These are phyloP conservation scores for Eilema griseolum DNA, from an alignment of 2,888 invertebrate genomes.

Conservation along the genomic window DNA sequence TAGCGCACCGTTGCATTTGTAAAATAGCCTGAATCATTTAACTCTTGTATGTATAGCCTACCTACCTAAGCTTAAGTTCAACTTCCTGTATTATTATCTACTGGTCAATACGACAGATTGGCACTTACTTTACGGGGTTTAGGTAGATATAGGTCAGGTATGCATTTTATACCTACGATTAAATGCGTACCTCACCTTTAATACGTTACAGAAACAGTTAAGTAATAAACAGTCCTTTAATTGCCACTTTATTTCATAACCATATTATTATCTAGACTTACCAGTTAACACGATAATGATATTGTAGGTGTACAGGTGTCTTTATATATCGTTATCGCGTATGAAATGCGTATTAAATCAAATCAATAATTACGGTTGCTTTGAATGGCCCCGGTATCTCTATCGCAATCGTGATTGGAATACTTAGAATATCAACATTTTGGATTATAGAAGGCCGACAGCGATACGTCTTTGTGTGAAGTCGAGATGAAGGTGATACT, in stretches of 20 bases:
- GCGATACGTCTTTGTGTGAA: neutral
- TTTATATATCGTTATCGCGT: constrained; percentile 5
- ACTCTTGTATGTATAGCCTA: no score
- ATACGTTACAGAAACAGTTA: neutral
- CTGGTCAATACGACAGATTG: no score
- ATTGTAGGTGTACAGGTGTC: neutral
- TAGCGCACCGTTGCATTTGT: no score
- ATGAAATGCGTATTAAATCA: constrained; percentile 1
- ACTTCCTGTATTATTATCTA: no score
- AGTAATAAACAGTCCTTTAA: neutral
- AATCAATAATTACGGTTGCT: constrained; percentile 2
- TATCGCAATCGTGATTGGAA: no score
- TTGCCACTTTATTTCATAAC: neutral
- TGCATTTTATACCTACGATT: no score
- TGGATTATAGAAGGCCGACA: neutral
- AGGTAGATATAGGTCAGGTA: no score
- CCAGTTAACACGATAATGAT: neutral
- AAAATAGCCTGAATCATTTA: no score
- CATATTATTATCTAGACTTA: neutral
- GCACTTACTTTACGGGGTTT: no score
- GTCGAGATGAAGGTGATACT: neutral
- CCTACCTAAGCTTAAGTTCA: no score
- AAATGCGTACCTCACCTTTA: no score
- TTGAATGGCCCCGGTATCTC: neutral
- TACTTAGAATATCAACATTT: no score